Conservation (phyloP, 1,140 invertebrate genomes). For the Telenomus remus region DNA sequence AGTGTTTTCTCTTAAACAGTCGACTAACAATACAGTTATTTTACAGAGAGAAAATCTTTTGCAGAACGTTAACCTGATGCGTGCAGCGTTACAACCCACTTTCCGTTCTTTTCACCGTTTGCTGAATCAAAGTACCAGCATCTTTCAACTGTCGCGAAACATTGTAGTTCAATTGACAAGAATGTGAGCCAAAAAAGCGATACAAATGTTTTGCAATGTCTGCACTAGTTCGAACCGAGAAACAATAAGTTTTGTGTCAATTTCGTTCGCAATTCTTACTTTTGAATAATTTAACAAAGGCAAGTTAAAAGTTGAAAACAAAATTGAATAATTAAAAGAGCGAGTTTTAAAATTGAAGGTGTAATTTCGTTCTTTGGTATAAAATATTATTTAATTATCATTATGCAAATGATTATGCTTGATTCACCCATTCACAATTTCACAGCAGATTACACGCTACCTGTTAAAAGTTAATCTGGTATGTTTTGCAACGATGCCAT, state of each 20-base stretch:
- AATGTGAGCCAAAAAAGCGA: neutral
- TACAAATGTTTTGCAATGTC: neutral
- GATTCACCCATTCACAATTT: slow-evolving; percentile 4
- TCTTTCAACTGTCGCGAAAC: slow-evolving; percentile 33
- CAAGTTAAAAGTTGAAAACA: no score
- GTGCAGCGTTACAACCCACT: slow-evolving; percentile 68
- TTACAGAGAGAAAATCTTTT: slow-evolving; percentile 70
- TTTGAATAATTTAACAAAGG: no score
- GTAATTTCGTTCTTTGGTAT: neutral
- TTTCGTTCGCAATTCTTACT: no score
- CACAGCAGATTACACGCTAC: neutral
- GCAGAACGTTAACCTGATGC: slow-evolving; percentile 68
- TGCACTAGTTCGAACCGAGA: neutral
- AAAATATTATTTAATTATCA: neutral
- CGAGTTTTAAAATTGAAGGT: neutral
- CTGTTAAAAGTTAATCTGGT: slow-evolving; percentile 9
- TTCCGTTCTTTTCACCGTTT: slow-evolving; percentile 66
- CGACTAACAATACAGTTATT: slow-evolving; percentile 65
- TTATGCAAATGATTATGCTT: neutral
- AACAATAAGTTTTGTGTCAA: neutral
- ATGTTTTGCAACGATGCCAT: slow-evolving; percentile 3
- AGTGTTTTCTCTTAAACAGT: slow-evolving; percentile 49
- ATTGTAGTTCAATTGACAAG: slow-evolving; percentile 3
- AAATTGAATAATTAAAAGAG: no score
- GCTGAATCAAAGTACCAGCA: slow-evolving; percentile 36